Evolutionary conservation across 2,888 invertebrate genomes (phyloP).

Genomic region (Frankliniella intonsa): DNA sequence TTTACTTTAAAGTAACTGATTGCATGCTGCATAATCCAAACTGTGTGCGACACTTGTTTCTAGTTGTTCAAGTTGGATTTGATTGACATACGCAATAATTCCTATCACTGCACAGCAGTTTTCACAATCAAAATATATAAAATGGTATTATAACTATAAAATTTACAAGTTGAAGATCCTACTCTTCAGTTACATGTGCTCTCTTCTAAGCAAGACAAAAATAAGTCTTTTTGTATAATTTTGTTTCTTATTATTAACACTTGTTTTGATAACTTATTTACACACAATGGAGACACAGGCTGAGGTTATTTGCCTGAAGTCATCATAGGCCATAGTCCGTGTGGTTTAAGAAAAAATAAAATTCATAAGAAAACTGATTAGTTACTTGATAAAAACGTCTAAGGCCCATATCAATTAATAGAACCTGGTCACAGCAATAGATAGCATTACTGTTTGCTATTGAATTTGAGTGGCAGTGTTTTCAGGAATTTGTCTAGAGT

Average conservation of each 20-base stretch:
- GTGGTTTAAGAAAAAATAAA: too few relatives aligned
- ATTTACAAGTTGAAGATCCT: neutral
- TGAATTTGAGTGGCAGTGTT: neutral
- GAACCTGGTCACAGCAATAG: neutral
- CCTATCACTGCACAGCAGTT: slow-evolving; percentile 8
- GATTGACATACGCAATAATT: slow-evolving; percentile 1
- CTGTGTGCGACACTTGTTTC: neutral
- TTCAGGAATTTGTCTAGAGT: neutral
- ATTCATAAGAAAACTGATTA: too few relatives aligned
- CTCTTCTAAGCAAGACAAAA: neutral
- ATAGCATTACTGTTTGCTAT: neutral
- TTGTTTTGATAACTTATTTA: neutral
- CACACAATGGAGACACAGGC: neutral
- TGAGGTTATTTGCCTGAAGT: too few relatives aligned
- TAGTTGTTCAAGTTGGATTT: neutral
- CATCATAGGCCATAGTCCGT: too few relatives aligned
- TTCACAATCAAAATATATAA: neutral
- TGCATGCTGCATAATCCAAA: too few relatives aligned
- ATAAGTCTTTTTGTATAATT: neutral
- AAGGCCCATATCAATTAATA: too few relatives aligned
- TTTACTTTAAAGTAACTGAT: too few relatives aligned
- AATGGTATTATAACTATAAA: neutral
- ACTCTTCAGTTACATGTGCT: neutral
- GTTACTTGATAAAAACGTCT: too few relatives aligned
- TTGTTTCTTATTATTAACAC: neutral